Conservation (phyloP, 2,113 vertebrate species). For the Apeltes quadracus region DNA sequence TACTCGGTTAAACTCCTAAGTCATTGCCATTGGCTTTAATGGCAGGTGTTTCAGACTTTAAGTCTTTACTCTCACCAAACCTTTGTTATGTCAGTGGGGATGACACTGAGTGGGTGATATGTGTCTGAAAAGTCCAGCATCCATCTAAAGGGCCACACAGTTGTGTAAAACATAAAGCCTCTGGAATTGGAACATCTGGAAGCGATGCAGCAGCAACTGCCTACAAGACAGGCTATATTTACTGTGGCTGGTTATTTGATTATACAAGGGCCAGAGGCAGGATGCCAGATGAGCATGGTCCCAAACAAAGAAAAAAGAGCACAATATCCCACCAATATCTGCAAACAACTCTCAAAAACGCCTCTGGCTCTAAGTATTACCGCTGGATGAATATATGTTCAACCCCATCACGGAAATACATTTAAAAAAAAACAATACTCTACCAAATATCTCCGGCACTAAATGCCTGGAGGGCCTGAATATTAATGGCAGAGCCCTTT, state of each 20-base stretch:
- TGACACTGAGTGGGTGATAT: background rate
- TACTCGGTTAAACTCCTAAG: background rate
- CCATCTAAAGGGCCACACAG: background rate
- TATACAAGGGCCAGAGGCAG: conserved; percentile 37
- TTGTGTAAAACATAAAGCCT: conserved; percentile 13
- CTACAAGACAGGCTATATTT: conserved; percentile 35
- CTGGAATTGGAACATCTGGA: too few relatives aligned
- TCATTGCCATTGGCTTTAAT: conserved; percentile 5
- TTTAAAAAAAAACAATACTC: conserved; percentile 52
- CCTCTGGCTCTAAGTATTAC: conserved; percentile 31
- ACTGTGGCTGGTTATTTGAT: conserved; percentile 47
- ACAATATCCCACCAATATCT: conserved; percentile 51
- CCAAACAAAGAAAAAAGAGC: conserved; percentile 56
- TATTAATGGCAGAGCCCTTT: conserved; percentile 37
- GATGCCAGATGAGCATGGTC: conserved; percentile 25
- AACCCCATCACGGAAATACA: conserved; percentile 45
- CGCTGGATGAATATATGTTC: conserved; percentile 46
- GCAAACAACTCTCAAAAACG: conserved; percentile 47
- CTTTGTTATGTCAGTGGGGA: background rate
- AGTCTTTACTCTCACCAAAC: conserved; percentile 7
- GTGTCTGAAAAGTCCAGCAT: background rate
- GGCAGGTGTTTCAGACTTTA: background rate
- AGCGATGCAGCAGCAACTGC: conserved; percentile 16
- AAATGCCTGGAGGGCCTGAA: conserved; percentile 47
- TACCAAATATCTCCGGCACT: conserved; percentile 37